These are phyloP conservation scores for Invenusta paracnida DNA, from an alignment of 2,888 invertebrate species.

Conservation along the genomic window DNA sequence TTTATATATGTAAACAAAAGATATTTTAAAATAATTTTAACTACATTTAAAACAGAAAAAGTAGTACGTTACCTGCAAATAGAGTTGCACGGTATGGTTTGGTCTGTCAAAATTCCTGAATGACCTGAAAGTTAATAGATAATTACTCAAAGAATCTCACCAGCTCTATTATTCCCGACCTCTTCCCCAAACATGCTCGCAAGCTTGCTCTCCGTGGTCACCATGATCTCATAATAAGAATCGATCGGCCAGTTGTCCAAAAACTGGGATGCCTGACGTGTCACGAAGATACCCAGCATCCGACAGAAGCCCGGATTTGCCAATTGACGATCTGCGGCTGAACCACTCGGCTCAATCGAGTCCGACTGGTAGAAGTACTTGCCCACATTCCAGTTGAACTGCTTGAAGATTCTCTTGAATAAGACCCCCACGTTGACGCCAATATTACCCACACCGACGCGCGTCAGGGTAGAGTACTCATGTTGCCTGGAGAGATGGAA, in stretches of 20 bases:
- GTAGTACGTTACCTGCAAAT: too few species aligned
- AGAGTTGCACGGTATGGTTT: too few species aligned
- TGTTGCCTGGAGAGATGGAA: background rate
- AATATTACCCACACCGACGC: background rate
- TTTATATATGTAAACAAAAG: too few species aligned
- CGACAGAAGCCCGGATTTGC: background rate
- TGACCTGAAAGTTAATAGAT: too few species aligned
- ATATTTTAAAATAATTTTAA: too few species aligned
- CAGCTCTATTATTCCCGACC: background rate
- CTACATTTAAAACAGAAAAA: too few species aligned
- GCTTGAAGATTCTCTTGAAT: background rate
- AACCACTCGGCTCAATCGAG: background rate
- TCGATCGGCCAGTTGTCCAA: background rate
- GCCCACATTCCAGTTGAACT: background rate
- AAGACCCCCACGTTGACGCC: background rate
- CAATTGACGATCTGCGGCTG: too few species aligned
- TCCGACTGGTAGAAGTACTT: background rate
- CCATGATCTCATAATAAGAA: background rate
- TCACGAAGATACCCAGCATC: background rate
- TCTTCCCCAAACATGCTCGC: background rate
- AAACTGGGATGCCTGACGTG: background rate
- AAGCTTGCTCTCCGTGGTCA: background rate
- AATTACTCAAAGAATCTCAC: background rate
- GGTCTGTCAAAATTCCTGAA: too few species aligned
- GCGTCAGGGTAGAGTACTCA: slow-evolving; percentile 20